Percentiles rank a stretch among this genome's conserved stretches.
phyloP scores from a whole-genome alignment of 2,888 invertebrate genomes.

The Sarcophaga variegata region DNA sequence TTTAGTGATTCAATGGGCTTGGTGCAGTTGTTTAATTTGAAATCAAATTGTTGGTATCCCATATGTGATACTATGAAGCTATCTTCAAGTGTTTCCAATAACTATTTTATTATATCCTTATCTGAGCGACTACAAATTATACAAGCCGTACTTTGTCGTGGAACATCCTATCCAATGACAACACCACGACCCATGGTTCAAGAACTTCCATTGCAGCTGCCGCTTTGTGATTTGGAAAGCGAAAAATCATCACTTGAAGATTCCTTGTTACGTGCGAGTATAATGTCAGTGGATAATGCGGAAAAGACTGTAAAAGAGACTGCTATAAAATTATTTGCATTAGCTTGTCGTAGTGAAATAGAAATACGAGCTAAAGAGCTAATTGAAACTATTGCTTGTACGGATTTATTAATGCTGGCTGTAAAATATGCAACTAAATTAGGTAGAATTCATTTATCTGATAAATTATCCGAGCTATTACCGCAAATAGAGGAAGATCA shows the following conservation, averaged over 20 bases:
- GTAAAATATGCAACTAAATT: conserved; percentile 93
- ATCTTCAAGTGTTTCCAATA: conserved; percentile 87
- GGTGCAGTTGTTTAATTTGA: conserved; percentile 87
- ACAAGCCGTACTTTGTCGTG: conserved; percentile 93
- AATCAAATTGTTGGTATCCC: conserved; percentile 90
- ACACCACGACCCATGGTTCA: conserved; percentile 92
- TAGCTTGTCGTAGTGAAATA: conserved; percentile 92
- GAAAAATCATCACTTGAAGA: conserved; percentile 94
- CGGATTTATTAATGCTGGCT: conserved; percentile 90
- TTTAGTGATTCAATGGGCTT: conserved; percentile 90
- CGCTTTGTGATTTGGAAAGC: conserved; percentile 88
- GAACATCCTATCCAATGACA: conserved; percentile 93
- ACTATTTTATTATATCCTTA: conserved; percentile 89
- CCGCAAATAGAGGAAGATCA: conserved; percentile 80
- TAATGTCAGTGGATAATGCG: conserved; percentile 85
- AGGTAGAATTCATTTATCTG: conserved; percentile 89
- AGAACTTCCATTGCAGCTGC: conserved; percentile 89
- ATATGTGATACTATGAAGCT: conserved; percentile 88
- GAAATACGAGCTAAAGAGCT: conserved; percentile 94
- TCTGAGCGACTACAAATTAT: conserved; percentile 90
- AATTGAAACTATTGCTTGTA: conserved; percentile 90
- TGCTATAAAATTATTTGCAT: conserved; percentile 94
- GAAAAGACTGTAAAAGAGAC: conserved; percentile 89
- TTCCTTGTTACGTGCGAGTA: conserved; percentile 86
- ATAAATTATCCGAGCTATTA: conserved; percentile 87